These are phyloP conservation scores for Syrrhaptes paradoxus DNA, from an alignment of 2,113 vertebrate genomes.

Conservation along the genomic window DNA sequence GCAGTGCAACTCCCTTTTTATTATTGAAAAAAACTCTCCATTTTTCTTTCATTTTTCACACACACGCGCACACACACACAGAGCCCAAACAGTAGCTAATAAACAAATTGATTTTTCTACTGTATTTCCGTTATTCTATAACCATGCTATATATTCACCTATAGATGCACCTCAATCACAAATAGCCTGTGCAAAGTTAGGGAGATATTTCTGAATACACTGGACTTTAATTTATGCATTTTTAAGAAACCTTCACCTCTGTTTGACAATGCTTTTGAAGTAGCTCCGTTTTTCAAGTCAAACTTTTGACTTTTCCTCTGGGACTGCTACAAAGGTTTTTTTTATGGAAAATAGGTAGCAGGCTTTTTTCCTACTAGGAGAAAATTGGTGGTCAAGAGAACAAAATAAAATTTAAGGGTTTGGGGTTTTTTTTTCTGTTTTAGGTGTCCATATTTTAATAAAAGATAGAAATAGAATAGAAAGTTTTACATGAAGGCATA, in stretches of 20 bases:
- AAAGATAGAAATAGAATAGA: background rate
- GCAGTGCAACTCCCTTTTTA: slow-evolving; percentile 88
- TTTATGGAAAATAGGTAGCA: slow-evolving; percentile 64
- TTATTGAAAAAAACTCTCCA: slow-evolving; percentile 87
- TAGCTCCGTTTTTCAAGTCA: slow-evolving; percentile 77
- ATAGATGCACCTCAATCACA: background rate
- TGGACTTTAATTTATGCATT: slow-evolving; percentile 63
- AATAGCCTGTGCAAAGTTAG: background rate
- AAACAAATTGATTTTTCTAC: slow-evolving; percentile 68
- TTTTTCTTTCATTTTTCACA: slow-evolving; percentile 73
- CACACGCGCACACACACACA: background rate
- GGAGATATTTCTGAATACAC: slow-evolving; percentile 31
- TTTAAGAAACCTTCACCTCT: slow-evolving; percentile 66
- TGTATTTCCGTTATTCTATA: slow-evolving; percentile 12
- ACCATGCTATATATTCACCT: background rate
- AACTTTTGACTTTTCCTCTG: slow-evolving; percentile 77
- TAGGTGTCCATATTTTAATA: background rate
- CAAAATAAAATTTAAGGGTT: background rate
- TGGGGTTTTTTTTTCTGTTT: background rate
- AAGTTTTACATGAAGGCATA: background rate
- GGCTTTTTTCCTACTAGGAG: background rate
- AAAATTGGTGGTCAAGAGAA: slow-evolving; percentile 45
- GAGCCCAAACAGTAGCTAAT: slow-evolving; percentile 57
- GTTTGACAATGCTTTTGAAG: slow-evolving; percentile 80
- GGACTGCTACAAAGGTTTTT: slow-evolving; percentile 74